Base-by-base conservation (phyloP, 2,113 vertebrate species). In the Cynopterus brachyotis region DNA sequence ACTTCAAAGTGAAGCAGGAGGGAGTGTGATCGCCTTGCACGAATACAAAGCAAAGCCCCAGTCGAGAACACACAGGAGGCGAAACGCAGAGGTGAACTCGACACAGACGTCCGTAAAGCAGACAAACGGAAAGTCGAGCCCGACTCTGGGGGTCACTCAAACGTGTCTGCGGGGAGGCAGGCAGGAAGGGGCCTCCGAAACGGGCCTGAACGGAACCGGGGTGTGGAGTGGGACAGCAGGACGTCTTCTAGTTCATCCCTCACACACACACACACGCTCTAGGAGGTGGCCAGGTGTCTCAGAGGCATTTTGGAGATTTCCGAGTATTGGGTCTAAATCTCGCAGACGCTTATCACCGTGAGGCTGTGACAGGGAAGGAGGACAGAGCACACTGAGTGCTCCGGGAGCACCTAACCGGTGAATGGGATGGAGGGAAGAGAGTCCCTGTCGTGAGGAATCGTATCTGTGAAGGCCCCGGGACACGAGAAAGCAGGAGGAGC, bases 171-270 rank as follows among this genome's bases (percentile, higher is more conserved):
- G 24, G 24, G n/a, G 57, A 32, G 53, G 78, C 57, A 53, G 19
- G 59, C 57, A 80, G 50, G n/a, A 40, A 11, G 66, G 40, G 12
- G 2, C 11, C 42, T 84, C 64, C 9, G 40, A 70, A 88, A 70
- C 60, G 66, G 64, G 35, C 30, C 0, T 13, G 12, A 35, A 42
- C 11, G 57, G 55, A 80, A 42, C 19, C 42, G 0, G 47, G 19
- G 4, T 1, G 0, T 50, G 70, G n/a, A 32, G 5, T 5, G 1
- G 15, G 30, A 19, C 32, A 15, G 9, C 32, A 30, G 11, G 50
- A 40, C 26, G 7, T 5, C 3, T 73, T 20, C 55, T 45, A 24
- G 67, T 17, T 10, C 59, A 35, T 17, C 12, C 26, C 22, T 32
- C 28, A 30, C 10, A 40, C 20, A 37, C 28, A 30, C 10, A 40